A percentile compares a stretch with the other conserved stretches of the same genome.
phyloP scores from a whole-genome alignment of 1,140 invertebrate species.

The Diabrotica virgifera region DNA sequence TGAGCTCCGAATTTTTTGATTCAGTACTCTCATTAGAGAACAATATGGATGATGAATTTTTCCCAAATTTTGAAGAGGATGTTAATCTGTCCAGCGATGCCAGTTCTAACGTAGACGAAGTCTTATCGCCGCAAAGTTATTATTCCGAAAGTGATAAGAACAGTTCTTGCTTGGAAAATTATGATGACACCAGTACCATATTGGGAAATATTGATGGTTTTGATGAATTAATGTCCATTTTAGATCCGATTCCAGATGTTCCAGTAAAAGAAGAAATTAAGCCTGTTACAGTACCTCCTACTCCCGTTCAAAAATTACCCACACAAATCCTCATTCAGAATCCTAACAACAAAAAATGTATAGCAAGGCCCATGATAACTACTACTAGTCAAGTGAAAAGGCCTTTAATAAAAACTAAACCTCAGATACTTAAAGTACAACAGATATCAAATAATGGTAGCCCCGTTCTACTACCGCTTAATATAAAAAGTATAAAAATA shows the following conservation, averaged over 20 bases:
- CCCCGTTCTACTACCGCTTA: conserved; percentile 66
- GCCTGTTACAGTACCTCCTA: conserved; percentile 12
- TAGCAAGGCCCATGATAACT: conserved; percentile 34
- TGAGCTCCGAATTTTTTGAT: conserved; percentile 48
- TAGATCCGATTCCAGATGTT: conserved; percentile 25
- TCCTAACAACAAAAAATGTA: conserved; percentile 37
- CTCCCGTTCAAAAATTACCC: conserved; percentile 25
- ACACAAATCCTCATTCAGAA: conserved; percentile 41
- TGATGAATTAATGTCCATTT: conserved; percentile 36
- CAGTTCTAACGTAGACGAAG: conserved; percentile 38
- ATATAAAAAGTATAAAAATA: conserved; percentile 72
- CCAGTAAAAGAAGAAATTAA: conserved; percentile 21
- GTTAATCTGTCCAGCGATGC: conserved; percentile 39
- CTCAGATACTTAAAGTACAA: conserved; percentile 56
- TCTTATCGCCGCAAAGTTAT: conserved; percentile 34
- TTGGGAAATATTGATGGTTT: conserved; percentile 30
- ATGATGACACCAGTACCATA: conserved; percentile 23
- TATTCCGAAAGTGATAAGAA: conserved; percentile 42
- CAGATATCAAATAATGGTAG: conserved; percentile 52
- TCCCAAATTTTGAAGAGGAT: conserved; percentile 36
- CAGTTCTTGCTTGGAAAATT: conserved; percentile 29
- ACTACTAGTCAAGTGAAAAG: conserved; percentile 34
- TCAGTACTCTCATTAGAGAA: conserved; percentile 45
- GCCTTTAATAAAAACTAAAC: conserved; percentile 45
- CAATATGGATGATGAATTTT: conserved; percentile 35